A percentile compares a stretch with the other conserved stretches of the same genome.
These are phyloP conservation scores for Anticlea derivata DNA, from an alignment of 2,888 invertebrate genomes.

Conservation along the genomic window DNA sequence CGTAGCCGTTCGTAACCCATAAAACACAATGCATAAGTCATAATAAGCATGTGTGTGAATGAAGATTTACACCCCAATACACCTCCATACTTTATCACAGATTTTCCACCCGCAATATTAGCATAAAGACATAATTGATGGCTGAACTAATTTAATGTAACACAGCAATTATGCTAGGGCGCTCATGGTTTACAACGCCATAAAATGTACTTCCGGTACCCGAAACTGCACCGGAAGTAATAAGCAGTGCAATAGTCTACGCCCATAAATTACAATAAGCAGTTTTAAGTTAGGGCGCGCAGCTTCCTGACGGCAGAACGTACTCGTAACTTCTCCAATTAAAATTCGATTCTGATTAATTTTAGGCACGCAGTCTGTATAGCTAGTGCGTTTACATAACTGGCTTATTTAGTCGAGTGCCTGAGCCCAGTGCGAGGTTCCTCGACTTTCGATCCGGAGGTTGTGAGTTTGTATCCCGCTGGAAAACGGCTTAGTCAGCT, in stretches of 20 bases:
- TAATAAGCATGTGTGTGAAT: conserved; percentile 45
- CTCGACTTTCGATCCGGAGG: too few relatives aligned
- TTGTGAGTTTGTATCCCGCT: too few relatives aligned
- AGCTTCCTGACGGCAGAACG: conserved; percentile 41
- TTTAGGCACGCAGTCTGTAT: neutral
- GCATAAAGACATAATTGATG: conserved; percentile 77
- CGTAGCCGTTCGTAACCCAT: conserved; percentile 2
- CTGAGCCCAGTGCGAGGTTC: too few relatives aligned
- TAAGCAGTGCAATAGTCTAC: conserved; percentile 78
- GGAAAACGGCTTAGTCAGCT: too few relatives aligned
- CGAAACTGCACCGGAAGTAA: conserved; percentile 79
- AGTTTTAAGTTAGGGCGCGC: conserved; percentile 69
- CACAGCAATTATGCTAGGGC: conserved; percentile 79
- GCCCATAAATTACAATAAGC: conserved; percentile 78
- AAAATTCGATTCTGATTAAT: conserved; percentile 12
- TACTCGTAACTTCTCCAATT: conserved; percentile 21
- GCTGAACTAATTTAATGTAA: conserved; percentile 77
- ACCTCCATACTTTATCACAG: conserved; percentile 34
- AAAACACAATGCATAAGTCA: conserved; percentile 18
- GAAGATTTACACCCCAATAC: conserved; percentile 54
- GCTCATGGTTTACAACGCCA: conserved; percentile 78
- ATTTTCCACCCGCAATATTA: conserved; percentile 51
- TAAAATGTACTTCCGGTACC: conserved; percentile 74
- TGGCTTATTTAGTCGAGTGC: too few relatives aligned
- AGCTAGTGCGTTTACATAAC: too few relatives aligned